phyloP scores from a whole-genome alignment of 2,797 vertebrate genomes.

The Cossypha caffra region DNA sequence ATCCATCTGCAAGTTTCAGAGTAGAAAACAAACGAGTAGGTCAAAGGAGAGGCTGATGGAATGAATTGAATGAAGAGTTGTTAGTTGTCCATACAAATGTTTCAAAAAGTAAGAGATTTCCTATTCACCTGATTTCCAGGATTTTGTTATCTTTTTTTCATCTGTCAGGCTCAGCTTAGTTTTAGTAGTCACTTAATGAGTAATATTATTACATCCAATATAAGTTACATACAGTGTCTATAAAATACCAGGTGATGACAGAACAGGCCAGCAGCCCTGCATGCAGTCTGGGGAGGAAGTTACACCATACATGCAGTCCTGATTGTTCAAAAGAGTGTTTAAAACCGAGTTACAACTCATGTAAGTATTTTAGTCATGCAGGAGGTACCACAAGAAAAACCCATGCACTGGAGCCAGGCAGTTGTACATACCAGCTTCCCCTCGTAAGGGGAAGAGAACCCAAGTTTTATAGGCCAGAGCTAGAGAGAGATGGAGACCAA shows the following conservation, averaged over 20 bases:
- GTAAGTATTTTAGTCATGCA: slow-evolving; percentile 57
- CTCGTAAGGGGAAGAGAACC: slow-evolving; percentile 94
- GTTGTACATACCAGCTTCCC: slow-evolving; percentile 93
- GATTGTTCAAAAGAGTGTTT: not conserved
- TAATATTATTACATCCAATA: not conserved
- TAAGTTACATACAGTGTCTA: not conserved
- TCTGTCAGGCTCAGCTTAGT: not conserved
- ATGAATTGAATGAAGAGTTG: not conserved
- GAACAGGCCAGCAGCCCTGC: not conserved
- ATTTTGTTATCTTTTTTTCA: not conserved
- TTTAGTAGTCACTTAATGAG: not conserved
- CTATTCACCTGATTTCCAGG: not conserved
- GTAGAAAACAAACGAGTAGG: not conserved
- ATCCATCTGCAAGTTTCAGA: not conserved
- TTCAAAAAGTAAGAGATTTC: not conserved
- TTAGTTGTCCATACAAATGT: not conserved
- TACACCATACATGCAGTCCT: slow-evolving; percentile 40
- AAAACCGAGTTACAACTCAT: not conserved
- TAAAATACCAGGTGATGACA: not conserved
- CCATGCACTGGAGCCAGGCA: slow-evolving; percentile 41
- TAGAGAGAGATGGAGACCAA: slow-evolving; percentile 75
- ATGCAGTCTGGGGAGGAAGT: not conserved
- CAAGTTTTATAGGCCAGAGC: slow-evolving; percentile 94
- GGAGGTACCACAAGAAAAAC: not conserved
- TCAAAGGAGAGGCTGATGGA: not conserved